These are phyloP conservation scores for Archivesica marissinica DNA, from an alignment of 1,140 invertebrate species.

Conservation along the genomic window DNA sequence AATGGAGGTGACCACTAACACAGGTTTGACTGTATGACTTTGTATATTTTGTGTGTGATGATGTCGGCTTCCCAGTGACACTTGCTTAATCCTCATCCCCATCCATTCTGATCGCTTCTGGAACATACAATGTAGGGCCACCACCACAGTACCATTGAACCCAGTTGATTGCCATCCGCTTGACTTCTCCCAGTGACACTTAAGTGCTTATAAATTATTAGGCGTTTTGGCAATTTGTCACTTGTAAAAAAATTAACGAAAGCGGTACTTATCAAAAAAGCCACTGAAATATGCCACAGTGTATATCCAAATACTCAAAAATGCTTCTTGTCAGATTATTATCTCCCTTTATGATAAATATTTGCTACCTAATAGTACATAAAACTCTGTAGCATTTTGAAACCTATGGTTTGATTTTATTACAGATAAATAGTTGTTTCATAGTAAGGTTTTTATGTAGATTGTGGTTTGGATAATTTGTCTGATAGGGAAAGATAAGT, in stretches of 20 bases:
- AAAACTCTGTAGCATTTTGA: background rate
- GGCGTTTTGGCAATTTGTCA: background rate
- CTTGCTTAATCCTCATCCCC: too few species aligned
- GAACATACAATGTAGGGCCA: too few species aligned
- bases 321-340: conserved; percentile 8
- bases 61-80: too few species aligned
- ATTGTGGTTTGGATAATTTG: conserved; percentile 11
- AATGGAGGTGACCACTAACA: too few species aligned
- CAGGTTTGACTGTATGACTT: too few species aligned
- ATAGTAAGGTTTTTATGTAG: conserved; percentile 1
- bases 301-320: background rate
- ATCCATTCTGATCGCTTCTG: too few species aligned
- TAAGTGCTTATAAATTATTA: background rate
- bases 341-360: conserved; percentile 16
- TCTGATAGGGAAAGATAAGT: background rate
- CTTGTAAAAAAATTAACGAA: conserved; percentile 1
- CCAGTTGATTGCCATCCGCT: too few species aligned
- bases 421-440: background rate
- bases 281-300: background rate
- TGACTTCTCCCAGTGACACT: conserved; percentile 11
- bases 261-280: background rate
- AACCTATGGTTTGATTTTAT: conserved; percentile 10
- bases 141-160: too few species aligned
- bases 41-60: too few species aligned
- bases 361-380: background rate